These are phyloP conservation scores for Cydia fagiglandana DNA, from an alignment of 1,140 invertebrate genomes.

Conservation along the genomic window DNA sequence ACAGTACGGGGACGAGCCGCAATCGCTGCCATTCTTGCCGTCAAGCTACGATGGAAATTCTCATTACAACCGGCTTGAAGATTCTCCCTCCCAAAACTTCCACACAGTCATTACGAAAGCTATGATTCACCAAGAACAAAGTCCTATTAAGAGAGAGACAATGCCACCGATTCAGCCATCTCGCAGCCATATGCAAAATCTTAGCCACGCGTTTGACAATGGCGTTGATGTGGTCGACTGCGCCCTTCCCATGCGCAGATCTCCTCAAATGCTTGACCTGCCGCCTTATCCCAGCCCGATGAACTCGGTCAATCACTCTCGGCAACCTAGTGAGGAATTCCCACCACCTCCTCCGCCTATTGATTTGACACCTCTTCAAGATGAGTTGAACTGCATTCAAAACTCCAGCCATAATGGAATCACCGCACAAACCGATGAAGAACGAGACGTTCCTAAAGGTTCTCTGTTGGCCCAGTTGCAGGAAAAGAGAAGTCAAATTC, in stretches of 20 bases:
- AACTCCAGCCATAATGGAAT: conserved; percentile 44
- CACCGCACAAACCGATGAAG: conserved; percentile 55
- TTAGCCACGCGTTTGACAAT: conserved; percentile 69
- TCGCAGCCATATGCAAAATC: conserved; percentile 69
- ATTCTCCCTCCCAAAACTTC: conserved; percentile 69
- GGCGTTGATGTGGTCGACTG: conserved; percentile 82
- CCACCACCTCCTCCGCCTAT: conserved; percentile 90
- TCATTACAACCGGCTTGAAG: conserved; percentile 64
- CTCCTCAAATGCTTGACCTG: conserved; percentile 80
- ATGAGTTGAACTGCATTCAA: conserved; percentile 78
- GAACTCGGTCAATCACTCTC: conserved; percentile 87
- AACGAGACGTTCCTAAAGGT: conserved; percentile 65
- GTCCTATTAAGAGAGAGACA: conserved; percentile 80
- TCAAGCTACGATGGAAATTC: conserved; percentile 73
- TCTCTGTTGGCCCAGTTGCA: conserved; percentile 87
- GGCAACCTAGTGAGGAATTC: conserved; percentile 93
- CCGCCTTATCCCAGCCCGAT: conserved; percentile 90
- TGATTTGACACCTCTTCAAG: conserved; percentile 81
- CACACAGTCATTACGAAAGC: conserved; percentile 87
- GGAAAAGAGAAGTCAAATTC: conserved; percentile 86
- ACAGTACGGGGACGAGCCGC: conserved; percentile 81
- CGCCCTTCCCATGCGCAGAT: conserved; percentile 60
- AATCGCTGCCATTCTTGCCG: conserved; percentile 83
- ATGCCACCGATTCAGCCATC: conserved; percentile 52
- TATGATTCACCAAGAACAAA: conserved; percentile 90